Base-by-base conservation (phyloP, 2,113 vertebrate species). In the Myotis davidii region DNA sequence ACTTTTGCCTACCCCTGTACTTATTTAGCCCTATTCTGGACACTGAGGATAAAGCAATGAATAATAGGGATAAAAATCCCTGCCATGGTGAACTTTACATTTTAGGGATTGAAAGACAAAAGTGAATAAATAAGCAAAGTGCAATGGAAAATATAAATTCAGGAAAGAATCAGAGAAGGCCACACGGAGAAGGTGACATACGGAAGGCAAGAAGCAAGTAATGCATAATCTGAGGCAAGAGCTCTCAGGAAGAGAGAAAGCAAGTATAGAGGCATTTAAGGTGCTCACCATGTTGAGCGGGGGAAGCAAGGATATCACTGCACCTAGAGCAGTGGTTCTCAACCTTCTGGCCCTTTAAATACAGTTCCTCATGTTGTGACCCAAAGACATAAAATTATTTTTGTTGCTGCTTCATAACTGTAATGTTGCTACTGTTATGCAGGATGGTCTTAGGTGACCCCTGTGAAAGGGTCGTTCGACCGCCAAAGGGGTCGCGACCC, bases 71-170 rank as follows among this genome's bases (percentile, higher is more conserved):
- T 17, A 61, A 95, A 87, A 96, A 52, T 48, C 5, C 34, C 54
- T 89, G 6, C 59, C 4, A 7, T 88, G 6, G 1, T 56, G 52
- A 48, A 94, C 91, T 72, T 91, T 56, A 65, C 29, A 59, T 76
- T 29, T 39, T 77, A 83, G 14, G 25, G 32, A 92, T 86, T 37
- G 52, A 32, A 91, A 92, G 45, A 93, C 52, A 94, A 34, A 88
- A 81, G 56, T 54, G 77, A 81, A 52, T 70, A 54, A 25, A 70
- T 65, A 42, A 91, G 34, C 4, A 69, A 83, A 69, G 4, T 37
- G 4, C 34, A 84, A 52, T 85, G 27, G 34, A 91, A 37, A 91
- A 78, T 74, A 29, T n/a, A 64, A 91, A 59, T n/a, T n/a, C n/a
- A 50, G n/a, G 12, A 94, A 82, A 89, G 59, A 93, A 67, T 50